Percentiles rank a stretch among this genome's conserved stretches.
Conservation (phyloP, 2,113 vertebrate genomes). For the Anarhynchus alexandrinus region DNA sequence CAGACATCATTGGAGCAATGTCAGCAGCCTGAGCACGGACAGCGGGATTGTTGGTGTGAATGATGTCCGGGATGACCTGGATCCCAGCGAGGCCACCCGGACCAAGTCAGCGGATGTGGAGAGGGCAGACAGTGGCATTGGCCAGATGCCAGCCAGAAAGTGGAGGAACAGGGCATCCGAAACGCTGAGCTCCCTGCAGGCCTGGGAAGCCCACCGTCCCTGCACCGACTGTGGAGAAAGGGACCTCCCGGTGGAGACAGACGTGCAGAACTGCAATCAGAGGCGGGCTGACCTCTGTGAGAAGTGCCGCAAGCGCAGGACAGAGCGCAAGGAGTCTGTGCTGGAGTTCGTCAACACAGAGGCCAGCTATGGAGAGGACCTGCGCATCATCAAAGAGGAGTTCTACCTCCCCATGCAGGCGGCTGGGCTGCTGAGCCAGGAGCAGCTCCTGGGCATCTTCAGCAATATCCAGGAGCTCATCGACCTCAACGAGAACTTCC, state of each 20-base stretch:
- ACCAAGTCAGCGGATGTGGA: slow-evolving; percentile 79
- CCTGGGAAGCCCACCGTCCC: slow-evolving; percentile 82
- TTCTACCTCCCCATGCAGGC: slow-evolving; percentile 90
- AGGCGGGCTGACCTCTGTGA: slow-evolving; percentile 81
- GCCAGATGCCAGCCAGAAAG: slow-evolving; percentile 78
- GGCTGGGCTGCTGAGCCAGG: slow-evolving; percentile 80
- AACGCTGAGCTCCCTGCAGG: slow-evolving; percentile 66
- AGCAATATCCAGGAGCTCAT: slow-evolving; percentile 89
- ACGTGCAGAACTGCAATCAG: slow-evolving; percentile 64
- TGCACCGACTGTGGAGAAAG: slow-evolving; percentile 87
- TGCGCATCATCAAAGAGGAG: slow-evolving; percentile 88
- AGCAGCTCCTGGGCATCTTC: slow-evolving; percentile 86
- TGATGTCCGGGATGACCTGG: slow-evolving; percentile 73
- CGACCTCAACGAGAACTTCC: slow-evolving; percentile 86
- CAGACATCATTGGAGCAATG: slow-evolving; percentile 87
- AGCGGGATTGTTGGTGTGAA: slow-evolving; percentile 86
- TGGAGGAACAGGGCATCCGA: slow-evolving; percentile 82
- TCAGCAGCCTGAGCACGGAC: slow-evolving; percentile 89
- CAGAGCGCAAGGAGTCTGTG: slow-evolving; percentile 87
- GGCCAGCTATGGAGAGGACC: slow-evolving; percentile 86
- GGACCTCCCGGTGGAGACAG: slow-evolving; percentile 65
- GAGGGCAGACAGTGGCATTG: slow-evolving; percentile 85
- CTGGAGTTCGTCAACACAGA: slow-evolving; percentile 91
- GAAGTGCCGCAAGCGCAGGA: slow-evolving; percentile 84
- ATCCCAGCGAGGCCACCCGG: slow-evolving; percentile 67